Evolutionary conservation across 1,140 invertebrate species (phyloP), one percentile per base, ranked within the genome.

Genomic region (Maniola jurtina): DNA sequence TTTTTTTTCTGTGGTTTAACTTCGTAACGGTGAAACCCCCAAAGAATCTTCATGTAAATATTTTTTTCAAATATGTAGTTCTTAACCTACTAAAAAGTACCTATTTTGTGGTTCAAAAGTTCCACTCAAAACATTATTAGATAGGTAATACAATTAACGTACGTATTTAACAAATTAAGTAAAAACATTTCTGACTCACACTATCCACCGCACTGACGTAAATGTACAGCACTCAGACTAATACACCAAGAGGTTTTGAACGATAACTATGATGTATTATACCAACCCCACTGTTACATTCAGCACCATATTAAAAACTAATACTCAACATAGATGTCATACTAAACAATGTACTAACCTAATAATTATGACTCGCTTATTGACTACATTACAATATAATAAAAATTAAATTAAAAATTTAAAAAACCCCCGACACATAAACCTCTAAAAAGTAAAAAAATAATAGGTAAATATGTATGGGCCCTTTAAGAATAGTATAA

Each of bases 301-400:
- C 42, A 66, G 64, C 64, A 66, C 64, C 64, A 60, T 64, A 52
- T 60, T 52, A 16, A 58, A 61, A 61, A 54, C 38, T 42, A 36
- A 54, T 40, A 38, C 52, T 52, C 35, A 62, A 64, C 36, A 56
- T 45, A 48, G 35, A 42, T n/a, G 13, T 10, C 9, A 14, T 6
- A 59, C 47, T 14, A 62, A 57, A 14, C 33, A 33, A 63, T 13
- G 15, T 50, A 50, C 15, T 8, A 16, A 16, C 25, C 10, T 57
- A 57, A 10, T 57, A 47, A 56, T 52, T 13, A 52, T 61, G 47
- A 57, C 54, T 57, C 52, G 36, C 13, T n/a, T 40, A 47, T 36
- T 64, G 52, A 57, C 62, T 63, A 42, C 35, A 55, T 50, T 50
- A 16, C 15, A 14, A n/a, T n/a, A n/a, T n/a, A n/a, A 36, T 36